Evolutionary conservation across 2,113 vertebrate genomes (phyloP).

Genomic region (Narcine bancroftii): DNA sequence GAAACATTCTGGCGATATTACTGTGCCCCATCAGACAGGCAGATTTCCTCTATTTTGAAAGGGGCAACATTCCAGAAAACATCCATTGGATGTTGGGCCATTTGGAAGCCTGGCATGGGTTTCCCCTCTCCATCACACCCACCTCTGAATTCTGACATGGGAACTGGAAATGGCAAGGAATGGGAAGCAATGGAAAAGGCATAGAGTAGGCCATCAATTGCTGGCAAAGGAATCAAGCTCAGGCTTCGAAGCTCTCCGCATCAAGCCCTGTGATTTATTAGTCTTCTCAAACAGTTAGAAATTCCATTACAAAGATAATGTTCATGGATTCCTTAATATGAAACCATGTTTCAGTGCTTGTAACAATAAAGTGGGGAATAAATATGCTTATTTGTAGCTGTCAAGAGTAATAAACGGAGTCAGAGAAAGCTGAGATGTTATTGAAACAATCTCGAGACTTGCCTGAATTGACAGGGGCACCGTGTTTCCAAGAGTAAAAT

Average conservation of each 20-base stretch:
- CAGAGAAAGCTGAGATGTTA: not conserved
- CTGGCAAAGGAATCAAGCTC: not conserved
- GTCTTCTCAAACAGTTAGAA: not conserved
- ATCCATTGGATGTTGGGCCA: not conserved
- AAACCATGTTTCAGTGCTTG: conserved; percentile 26
- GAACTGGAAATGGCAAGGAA: conserved; percentile 33
- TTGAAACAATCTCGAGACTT: conserved; percentile 21
- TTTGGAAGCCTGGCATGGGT: not conserved
- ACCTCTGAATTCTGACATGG: conserved; percentile 27
- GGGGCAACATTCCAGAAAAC: no score
- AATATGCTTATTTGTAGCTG: conserved; percentile 29
- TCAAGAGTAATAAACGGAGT: not conserved
- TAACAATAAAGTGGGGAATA: conserved; percentile 30
- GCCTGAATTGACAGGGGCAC: not conserved
- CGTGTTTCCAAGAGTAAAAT: not conserved
- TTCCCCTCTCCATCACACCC: no score
- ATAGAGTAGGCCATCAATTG: conserved; percentile 11
- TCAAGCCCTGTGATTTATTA: conserved; percentile 9
- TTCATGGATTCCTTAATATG: not conserved
- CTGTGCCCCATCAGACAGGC: no score
- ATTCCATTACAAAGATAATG: conserved; percentile 13
- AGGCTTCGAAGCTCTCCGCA: not conserved
- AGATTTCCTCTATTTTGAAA: not conserved
- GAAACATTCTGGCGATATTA: no score
- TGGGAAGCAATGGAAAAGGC: conserved; percentile 16